phyloP scores from a whole-genome alignment of 2,797 vertebrate species.

The Thalassophryne amazonica region DNA sequence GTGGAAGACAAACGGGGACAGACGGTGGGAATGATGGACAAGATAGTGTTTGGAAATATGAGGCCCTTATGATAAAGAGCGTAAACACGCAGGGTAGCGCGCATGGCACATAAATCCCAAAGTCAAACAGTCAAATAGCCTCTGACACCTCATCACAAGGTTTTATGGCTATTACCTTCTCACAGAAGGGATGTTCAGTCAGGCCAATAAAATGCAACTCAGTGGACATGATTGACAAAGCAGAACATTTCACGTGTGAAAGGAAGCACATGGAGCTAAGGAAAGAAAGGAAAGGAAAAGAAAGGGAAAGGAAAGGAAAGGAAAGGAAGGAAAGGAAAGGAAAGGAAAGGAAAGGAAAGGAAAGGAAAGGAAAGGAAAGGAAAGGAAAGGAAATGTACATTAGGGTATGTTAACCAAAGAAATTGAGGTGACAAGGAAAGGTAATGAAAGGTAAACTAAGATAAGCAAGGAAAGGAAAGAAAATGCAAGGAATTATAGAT shows the following conservation, averaged over 20 bases:
- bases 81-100: slow-evolving; percentile 9
- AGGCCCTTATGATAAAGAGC: slow-evolving; percentile 1
- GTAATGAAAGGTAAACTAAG: no score
- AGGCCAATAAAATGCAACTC: slow-evolving; percentile 54
- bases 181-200: slow-evolving; percentile 45
- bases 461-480: no score
- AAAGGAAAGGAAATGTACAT: not conserved
- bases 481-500: no score
- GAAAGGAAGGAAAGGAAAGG: slow-evolving; percentile 1
- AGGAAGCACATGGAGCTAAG: no score
- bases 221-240: slow-evolving; percentile 42
- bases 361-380: not conserved
- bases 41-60: not conserved
- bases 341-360: not conserved
- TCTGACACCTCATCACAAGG: slow-evolving; percentile 55
- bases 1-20: not conserved
- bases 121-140: slow-evolving; percentile 52
- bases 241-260: slow-evolving; percentile 41
- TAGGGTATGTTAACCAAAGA: no score
- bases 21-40: not conserved
- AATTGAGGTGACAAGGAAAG: no score
- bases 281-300: not conserved
- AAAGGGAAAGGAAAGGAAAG: not conserved
- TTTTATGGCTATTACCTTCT: slow-evolving; percentile 63
- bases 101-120: slow-evolving; percentile 39